Evolutionary conservation across 2,113 vertebrate genomes (phyloP), one percentile per base, ranked within the genome.

Genomic region (Phycodurus eques): DNA sequence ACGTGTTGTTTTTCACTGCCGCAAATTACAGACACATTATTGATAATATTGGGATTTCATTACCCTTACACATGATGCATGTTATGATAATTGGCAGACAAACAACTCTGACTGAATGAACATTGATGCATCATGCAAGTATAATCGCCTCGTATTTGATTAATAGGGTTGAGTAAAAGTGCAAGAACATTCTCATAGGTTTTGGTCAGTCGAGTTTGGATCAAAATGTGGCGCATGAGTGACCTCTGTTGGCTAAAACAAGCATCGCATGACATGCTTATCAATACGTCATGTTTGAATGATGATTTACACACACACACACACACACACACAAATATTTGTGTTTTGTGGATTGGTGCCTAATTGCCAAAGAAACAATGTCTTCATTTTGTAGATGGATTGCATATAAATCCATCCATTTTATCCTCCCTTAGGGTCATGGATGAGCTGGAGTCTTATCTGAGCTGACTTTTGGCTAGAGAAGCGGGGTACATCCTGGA

Each of bases 181-280:
- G 63, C n/a, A n/a, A n/a, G 27, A 9, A n/a, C 17, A 47, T 31
- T 4, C 39, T n/a, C 13, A 68, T 66, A 46, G 27, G 54, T 59
- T 19, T 73, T 19, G 47, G 51, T 31, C 20, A 66, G 22, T 56
- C 27, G 43, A 35, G 15, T 12, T 14, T 35, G 35, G 7, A 22
- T 14, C 8, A 2, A 27, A 59, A 68, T 51, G n/a, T 51, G 0
- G 76, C 70, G 39, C 83, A 90, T 85, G 61, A 62, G 80, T 4
- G 86, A 80, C 91, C 88, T 92, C 92, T 91, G 74, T 70, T 88
- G 92, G 85, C 5, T 1, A 20, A 66, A 67, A 10, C 11, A 4
- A 39, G 20, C n/a, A 31, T 67, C 77, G 72, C 83, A 87, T 63
- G 39, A 39, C 13, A 33, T 61, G 9, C 22, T 20, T 59, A 20